Base-by-base conservation (phyloP, 1,140 invertebrate species). In the Aphelinus atriplicis region DNA sequence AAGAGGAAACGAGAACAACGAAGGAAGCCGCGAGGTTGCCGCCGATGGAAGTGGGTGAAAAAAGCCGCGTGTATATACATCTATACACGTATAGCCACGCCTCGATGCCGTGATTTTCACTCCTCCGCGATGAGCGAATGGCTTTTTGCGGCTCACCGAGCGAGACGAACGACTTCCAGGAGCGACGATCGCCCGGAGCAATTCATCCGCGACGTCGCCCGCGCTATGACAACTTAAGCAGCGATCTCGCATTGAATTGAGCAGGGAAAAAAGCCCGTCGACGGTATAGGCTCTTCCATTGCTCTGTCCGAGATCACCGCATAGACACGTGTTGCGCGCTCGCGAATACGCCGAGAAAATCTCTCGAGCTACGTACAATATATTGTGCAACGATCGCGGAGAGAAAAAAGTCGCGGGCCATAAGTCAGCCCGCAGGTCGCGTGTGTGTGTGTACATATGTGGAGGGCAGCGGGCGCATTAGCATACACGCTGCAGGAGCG, bases 91-190 rank as follows among this genome's bases (percentile, higher is more conserved):
- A 26, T 26, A 26, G 26, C 0, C 60, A 45, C 55, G n/a, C 69
- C 56, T 53, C 45, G 70, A 67, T 62, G 57, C 71, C 67, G 62
- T 53, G 57, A 62, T 78, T 78, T 78, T 75, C 73, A 69, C 75
- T 58, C 9, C 46, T n/a, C 53, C 76, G 51, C 10, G 68, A 53
- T 26, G 26, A 26, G 64, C 62, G 7, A 47, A 26, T 53, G 45
- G 47, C 53, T 65, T 68, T 51, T 71, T 67, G 63, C 71, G 55
- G 55, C 50, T 66, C 26, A 43, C 61, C 57, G 58, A 73, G 64
- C 72, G 72, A 58, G 47, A 73, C 72, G 65, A 73, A 73, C 65
- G 56, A 73, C 64, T 73, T 73, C 57, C 64, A 67, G 57, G 57
- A 61, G 58, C 55, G 3, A 42, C 7, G 45, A 60, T 4, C 46